Conservation (phyloP, 2,113 vertebrate genomes). For the Miniopterus natalensis region DNA sequence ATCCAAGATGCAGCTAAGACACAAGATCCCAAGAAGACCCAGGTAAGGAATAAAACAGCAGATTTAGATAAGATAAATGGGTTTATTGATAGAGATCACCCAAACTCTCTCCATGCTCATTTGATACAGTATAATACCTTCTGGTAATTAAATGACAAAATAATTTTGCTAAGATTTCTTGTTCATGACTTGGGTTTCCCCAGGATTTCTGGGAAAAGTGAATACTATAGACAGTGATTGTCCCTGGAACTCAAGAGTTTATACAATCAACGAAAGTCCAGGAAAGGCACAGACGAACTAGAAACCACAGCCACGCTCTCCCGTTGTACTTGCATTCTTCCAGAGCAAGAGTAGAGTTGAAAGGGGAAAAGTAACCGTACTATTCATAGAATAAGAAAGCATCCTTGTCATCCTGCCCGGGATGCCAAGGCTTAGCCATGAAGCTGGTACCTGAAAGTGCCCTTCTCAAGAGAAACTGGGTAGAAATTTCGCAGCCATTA, state of each 20-base stretch:
- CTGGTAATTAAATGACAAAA: background rate
- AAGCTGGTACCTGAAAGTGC: background rate
- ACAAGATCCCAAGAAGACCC: background rate
- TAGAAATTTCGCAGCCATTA: background rate
- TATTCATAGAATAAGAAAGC: background rate
- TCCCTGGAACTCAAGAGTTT: background rate
- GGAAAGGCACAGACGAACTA: background rate
- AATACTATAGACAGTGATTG: background rate
- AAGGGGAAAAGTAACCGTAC: background rate
- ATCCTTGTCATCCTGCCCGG: background rate
- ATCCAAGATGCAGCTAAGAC: background rate
- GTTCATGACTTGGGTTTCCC: background rate
- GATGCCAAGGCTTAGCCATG: background rate
- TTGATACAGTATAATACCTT: background rate
- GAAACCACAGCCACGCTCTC: background rate
- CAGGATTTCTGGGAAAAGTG: background rate
- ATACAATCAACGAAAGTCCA: slow-evolving; percentile 11
- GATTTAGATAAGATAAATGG: background rate
- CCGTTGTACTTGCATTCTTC: background rate
- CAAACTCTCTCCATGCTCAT: background rate
- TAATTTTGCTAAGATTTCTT: background rate
- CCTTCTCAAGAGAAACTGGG: background rate
- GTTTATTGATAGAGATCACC: background rate
- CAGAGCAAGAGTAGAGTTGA: background rate
- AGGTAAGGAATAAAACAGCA: background rate